Conservation (phyloP, 1,140 invertebrate genomes). For the Bathynomus jamesi region DNA sequence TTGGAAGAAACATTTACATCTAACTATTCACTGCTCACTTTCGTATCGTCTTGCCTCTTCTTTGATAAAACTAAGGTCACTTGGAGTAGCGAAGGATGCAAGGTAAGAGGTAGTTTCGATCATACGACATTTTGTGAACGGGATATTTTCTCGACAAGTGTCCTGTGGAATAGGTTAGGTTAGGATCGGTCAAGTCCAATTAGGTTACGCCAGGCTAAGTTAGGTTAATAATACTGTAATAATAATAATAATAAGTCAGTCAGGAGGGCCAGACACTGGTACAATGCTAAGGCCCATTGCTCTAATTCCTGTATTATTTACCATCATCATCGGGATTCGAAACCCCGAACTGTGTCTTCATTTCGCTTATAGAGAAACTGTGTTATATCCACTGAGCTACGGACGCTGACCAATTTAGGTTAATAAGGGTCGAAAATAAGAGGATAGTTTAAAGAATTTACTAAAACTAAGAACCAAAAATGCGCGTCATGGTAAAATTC, state of each 20-base stretch:
- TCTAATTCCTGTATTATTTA: too few species aligned
- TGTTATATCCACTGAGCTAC: too few species aligned
- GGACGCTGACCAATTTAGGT: too few species aligned
- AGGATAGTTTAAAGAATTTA: too few species aligned
- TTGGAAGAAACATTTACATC: constrained; percentile 37
- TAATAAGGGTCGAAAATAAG: too few species aligned
- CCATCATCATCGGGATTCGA: background rate
- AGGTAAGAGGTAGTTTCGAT: constrained; percentile 32
- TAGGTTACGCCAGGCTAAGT: too few species aligned
- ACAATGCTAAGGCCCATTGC: too few species aligned
- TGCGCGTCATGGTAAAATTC: too few species aligned
- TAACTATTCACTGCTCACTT: constrained; percentile 41
- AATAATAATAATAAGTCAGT: background rate
- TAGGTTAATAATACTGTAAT: background rate
- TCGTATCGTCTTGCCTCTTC: constrained; percentile 43
- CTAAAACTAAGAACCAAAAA: too few species aligned
- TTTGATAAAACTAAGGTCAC: constrained; percentile 40
- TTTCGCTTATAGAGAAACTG: background rate
- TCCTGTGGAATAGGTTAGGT: background rate
- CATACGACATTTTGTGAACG: background rate
- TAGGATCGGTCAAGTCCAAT: background rate
- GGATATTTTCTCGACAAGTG: too few species aligned
- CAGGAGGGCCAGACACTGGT: too few species aligned
- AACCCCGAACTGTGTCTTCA: background rate
- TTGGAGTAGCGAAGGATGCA: constrained; percentile 42